Conservation (phyloP, 2,797 vertebrate species). For the Microchirus variegatus region DNA sequence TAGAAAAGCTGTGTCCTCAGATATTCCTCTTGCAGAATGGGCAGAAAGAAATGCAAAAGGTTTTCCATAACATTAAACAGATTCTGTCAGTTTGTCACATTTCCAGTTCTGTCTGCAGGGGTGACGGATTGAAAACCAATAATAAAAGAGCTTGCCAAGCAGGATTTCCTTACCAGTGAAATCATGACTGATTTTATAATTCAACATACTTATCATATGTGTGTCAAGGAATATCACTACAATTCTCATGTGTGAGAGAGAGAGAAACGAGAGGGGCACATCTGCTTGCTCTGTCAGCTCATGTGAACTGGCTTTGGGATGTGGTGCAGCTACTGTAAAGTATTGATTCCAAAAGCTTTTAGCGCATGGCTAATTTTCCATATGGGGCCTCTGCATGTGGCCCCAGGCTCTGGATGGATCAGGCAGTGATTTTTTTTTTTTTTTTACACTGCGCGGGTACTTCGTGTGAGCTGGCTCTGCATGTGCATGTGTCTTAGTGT, state of each 20-base stretch:
- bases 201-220: conserved; percentile 38
- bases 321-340: conserved; percentile 61
- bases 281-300: conserved; percentile 53
- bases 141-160: conserved; percentile 34
- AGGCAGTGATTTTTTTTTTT: conserved; percentile 37
- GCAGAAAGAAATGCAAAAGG: conserved; percentile 19
- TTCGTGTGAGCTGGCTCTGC: conserved; percentile 43
- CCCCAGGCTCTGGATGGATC: conserved; percentile 42
- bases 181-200: conserved; percentile 48
- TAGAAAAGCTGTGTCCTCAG: conserved; percentile 13
- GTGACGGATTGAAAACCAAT: conserved; percentile 32
- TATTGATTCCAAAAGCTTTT: conserved; percentile 78
- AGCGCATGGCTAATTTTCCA: conserved; percentile 71
- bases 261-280: conserved; percentile 9
- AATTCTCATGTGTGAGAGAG: conserved; percentile 8
- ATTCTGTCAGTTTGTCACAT: conserved; percentile 29
- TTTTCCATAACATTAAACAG: conserved; percentile 35
- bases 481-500: conserved; percentile 6
- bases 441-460: conserved; percentile 61
- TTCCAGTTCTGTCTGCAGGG: conserved; percentile 21
- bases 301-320: conserved; percentile 43
- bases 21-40: conserved; percentile 29
- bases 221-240: conserved; percentile 6
- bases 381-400: conserved; percentile 61
- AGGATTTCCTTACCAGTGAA: conserved; percentile 30